Evolutionary conservation across 2,888 invertebrate genomes (phyloP).

Genomic region (Ephialtes manifestator): DNA sequence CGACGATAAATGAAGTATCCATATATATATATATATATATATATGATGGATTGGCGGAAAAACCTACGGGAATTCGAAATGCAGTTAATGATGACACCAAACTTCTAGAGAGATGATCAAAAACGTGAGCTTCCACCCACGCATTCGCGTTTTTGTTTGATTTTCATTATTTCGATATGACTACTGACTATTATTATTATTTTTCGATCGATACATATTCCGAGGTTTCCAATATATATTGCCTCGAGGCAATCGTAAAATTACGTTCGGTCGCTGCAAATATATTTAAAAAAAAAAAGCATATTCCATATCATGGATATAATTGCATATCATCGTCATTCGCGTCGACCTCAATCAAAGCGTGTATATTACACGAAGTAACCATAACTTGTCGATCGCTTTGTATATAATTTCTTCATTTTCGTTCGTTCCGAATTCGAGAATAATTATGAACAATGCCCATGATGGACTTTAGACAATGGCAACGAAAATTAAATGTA

Average conservation of each 20-base stretch:
- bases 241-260: neutral
- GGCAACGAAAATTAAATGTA: neutral
- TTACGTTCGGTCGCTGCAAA: neutral
- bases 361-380: neutral
- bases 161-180: neutral
- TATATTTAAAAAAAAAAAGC: neutral
- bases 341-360: neutral
- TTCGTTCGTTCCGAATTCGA: neutral
- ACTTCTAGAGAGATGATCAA: neutral
- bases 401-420: neutral
- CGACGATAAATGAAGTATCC: neutral
- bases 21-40: neutral
- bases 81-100: neutral
- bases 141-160: neutral
- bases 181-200: neutral
- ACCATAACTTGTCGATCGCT: no score
- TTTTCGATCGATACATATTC: conserved; percentile 2
- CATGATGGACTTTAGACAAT: neutral
- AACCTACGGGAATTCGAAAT: neutral
- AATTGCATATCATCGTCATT: neutral
- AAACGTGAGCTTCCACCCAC: neutral
- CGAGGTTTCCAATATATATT: neutral
- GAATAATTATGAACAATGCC: neutral
- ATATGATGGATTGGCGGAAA: no score
- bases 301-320: neutral